Evolutionary conservation across 2,888 invertebrate species (phyloP).

Genomic region (Chrysomela aeneicollis): DNA sequence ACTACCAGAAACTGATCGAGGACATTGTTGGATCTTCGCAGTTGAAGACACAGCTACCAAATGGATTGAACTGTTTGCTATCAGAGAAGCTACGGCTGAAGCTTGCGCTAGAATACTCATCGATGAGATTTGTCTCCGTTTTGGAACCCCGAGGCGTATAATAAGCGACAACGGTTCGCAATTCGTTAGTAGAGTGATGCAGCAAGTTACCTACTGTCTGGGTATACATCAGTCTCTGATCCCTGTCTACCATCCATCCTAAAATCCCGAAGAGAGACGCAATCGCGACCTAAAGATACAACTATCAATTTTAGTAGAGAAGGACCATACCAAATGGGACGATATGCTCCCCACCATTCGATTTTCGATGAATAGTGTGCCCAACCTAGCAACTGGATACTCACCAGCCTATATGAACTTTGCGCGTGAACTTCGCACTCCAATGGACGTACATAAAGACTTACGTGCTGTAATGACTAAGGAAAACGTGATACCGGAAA

Average conservation of each 20-base stretch:
- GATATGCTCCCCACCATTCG: slow-evolving; percentile 38
- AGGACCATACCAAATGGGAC: slow-evolving; percentile 48
- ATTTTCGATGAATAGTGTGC: slow-evolving; percentile 55
- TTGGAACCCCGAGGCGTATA: slow-evolving; percentile 50
- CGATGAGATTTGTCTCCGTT: slow-evolving; percentile 47
- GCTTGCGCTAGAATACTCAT: slow-evolving; percentile 41
- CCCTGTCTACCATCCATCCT: slow-evolving; percentile 43
- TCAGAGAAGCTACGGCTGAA: slow-evolving; percentile 33
- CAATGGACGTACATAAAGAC: too few species aligned
- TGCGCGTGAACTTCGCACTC: slow-evolving; percentile 42
- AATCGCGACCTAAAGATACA: slow-evolving; percentile 52
- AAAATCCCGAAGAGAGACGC: slow-evolving; percentile 38
- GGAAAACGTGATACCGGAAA: slow-evolving; percentile 28
- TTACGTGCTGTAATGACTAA: slow-evolving; percentile 20
- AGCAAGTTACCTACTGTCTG: too few species aligned
- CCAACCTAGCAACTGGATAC: slow-evolving; percentile 32
- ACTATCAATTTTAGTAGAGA: slow-evolving; percentile 47
- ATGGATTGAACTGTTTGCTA: slow-evolving; percentile 33
- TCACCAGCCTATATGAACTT: slow-evolving; percentile 50
- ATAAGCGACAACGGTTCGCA: too few species aligned
- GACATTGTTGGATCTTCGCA: slow-evolving; percentile 40
- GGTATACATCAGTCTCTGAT: slow-evolving; percentile 45
- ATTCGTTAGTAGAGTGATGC: too few species aligned
- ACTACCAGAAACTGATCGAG: slow-evolving; percentile 37
- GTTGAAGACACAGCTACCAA: slow-evolving; percentile 46